A percentile compares a stretch with the other conserved stretches of the same genome.
These are phyloP conservation scores for Sula dactylatra DNA, from an alignment of 2,113 vertebrate species.

Conservation along the genomic window DNA sequence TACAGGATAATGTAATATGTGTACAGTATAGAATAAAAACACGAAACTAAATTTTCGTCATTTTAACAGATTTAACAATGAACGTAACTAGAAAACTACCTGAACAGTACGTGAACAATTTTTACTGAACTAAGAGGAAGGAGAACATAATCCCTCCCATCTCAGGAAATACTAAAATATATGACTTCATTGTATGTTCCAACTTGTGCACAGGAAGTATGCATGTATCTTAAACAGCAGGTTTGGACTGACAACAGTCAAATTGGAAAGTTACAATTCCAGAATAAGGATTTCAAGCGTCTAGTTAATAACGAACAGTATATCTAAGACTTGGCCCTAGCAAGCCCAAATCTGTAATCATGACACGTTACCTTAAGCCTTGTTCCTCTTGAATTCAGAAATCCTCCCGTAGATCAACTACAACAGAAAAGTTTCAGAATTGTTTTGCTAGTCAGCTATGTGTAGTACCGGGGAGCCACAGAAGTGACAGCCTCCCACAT, in stretches of 20 bases:
- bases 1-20: background rate
- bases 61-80: background rate
- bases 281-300: background rate
- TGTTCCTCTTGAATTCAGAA: background rate
- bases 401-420: background rate
- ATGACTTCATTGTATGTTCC: background rate
- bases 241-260: background rate
- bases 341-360: background rate
- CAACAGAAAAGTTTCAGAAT: background rate
- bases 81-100: background rate
- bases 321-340: background rate
- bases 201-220: background rate
- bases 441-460: background rate
- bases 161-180: background rate
- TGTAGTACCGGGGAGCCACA: background rate
- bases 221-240: rapidly evolving
- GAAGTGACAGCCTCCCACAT: background rate
- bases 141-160: background rate
- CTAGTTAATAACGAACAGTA: background rate
- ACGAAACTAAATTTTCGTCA: background rate
- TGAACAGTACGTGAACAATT: background rate
- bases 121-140: background rate
- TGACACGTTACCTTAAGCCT: background rate
- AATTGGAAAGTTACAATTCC: background rate
- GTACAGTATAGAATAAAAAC: background rate